Evolutionary conservation across 2,888 invertebrate genomes (phyloP), one percentile per base, ranked within the genome.

Genomic region (Temnothorax ravouxi): DNA sequence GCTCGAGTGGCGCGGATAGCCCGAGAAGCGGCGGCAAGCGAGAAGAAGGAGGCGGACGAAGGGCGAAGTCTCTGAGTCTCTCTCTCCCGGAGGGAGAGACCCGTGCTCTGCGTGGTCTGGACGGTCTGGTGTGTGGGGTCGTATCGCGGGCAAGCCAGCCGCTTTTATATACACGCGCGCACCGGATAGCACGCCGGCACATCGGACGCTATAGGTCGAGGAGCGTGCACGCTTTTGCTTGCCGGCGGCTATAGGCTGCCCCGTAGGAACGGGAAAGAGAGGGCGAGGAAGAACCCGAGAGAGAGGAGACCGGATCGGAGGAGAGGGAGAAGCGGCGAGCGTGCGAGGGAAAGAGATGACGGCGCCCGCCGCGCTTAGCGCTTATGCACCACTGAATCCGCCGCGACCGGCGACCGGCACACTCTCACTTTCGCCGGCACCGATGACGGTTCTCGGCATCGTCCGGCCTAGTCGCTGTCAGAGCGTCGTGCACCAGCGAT

Each of bases 361-460:
- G 86, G 79, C 82, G 81, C 69, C 74, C 80, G 81, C 84, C 85
- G 88, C 83, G 90, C 92, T 90, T 91, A n/a, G n/a, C n/a, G n/a
- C 25, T 25, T 25, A 93, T 93, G 93, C 93, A 93, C 91, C 91
- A 91, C 90, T 91, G 93, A 92, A 91, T 91, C 89, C 89, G 87
- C 87, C 87, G 84, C 87, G 87, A 82, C 87, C 89, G 87, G 84
- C 87, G 87, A 82, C 87, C 89, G 87, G 89, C 88, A 91, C 93
- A 94, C 94, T 94, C 94, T 94, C 94, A 94, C 94, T 94, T 94
- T 94, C 94, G 94, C 92, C 92, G 93, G 93, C 92, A 90, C 89
- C 93, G 93, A 93, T 93, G 93, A 93, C 93, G 92, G 91, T 93
- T 91, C 91, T 89, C 90, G 89, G 90, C 91, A 90, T 88, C 91